Evolutionary conservation across 2,113 vertebrate genomes (phyloP), one percentile per base, ranked within the genome.

Genomic region (Corythornis vintsioides): DNA sequence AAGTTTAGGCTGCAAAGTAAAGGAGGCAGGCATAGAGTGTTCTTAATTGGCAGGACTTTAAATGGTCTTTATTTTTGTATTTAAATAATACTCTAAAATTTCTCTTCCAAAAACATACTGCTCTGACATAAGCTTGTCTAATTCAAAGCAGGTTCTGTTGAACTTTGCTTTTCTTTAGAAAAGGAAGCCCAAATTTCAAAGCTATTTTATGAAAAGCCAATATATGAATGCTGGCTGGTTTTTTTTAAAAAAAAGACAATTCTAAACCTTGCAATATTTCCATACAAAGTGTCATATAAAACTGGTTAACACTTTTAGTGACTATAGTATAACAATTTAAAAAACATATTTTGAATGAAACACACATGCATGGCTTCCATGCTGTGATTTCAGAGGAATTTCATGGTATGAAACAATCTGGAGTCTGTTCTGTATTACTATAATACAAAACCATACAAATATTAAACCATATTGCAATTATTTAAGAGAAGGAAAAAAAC

Each of bases 1-100:
- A 94, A 99, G 98, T 96, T 99, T 99, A 92, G 99, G 99, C 99
- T 99, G 94, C 38, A 95, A 90, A 76, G 71, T 43, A 92, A 93
- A 73, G 59, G 82, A 90, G 47, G 55, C 65, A 95, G 15, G 38
- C 11, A 56, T 1, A 48, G 24, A 48, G 65, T 16, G 33, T 66
- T 70, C 45, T 94, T 86, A 78, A 90, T 12, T 94, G 84, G 70
- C 26, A 89, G 57, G n/a, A 45, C 48, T 89, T 81, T 33, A 77
- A 79, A 77, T 80, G 25, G 29, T 31, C n/a, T 90, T 63, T 13
- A 31, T 26, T 65, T 76, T 88, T 67, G 22, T n/a, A 61, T 57
- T 92, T 87, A 87, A 93, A 82, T 55, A 79, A 74, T 91, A 59
- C 20, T 83, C 55, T 55, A 45, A 76, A 86, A 88, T 33, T 10